A percentile compares a stretch with the other conserved stretches of the same genome.
Evolutionary conservation across 2,888 invertebrate genomes (phyloP).

Genomic region (Polymixis lichenea): DNA sequence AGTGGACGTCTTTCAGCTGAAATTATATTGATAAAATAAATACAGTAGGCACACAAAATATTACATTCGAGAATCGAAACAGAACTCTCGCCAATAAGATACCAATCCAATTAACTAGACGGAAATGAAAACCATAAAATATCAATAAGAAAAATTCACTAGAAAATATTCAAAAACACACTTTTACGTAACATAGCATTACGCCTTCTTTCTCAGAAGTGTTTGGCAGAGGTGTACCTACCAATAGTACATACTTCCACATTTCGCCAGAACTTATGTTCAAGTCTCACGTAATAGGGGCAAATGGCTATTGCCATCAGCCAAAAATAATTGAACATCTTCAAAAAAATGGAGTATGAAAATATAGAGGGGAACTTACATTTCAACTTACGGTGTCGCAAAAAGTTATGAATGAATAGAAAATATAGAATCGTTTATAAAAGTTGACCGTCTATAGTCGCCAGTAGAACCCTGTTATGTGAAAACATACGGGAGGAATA

Average conservation of each 20-base stretch:
- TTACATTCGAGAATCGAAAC: conserved; percentile 13
- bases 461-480: conserved; percentile 43
- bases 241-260: too few relatives aligned
- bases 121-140: conserved; percentile 35
- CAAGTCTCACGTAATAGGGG: too few relatives aligned
- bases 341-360: conserved; percentile 9
- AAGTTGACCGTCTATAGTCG: conserved; percentile 41
- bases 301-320: neutral
- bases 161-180: conserved; percentile 15
- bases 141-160: conserved; percentile 6
- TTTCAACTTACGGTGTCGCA: conserved; percentile 62
- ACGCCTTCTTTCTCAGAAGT: too few relatives aligned
- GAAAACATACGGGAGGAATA: conserved; percentile 28
- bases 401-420: conserved; percentile 73
- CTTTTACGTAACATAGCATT: neutral
- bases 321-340: neutral
- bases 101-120: conserved; percentile 38
- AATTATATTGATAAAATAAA: too few relatives aligned
- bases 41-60: neutral
- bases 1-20: too few relatives aligned
- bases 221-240: too few relatives aligned
- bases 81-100: conserved; percentile 38
- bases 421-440: conserved; percentile 69
- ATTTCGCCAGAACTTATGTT: too few relatives aligned
- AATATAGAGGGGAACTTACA: conserved; percentile 38